Evolutionary conservation across 2,888 invertebrate species (phyloP).

Genomic region (Idaea aversata): DNA sequence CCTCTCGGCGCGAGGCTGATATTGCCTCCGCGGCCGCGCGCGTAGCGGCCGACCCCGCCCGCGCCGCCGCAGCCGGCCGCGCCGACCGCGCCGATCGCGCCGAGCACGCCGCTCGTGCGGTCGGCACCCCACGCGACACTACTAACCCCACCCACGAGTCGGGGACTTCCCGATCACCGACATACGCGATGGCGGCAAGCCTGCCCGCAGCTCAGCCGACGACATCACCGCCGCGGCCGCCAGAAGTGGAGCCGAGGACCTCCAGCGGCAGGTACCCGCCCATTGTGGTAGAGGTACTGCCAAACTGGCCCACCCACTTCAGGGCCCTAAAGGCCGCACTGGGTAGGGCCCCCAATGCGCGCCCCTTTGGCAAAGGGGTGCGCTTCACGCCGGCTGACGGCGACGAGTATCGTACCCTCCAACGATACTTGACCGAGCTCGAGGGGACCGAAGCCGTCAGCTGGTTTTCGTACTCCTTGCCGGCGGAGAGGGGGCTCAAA

Average conservation of each 20-base stretch:
- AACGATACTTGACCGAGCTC: constrained; percentile 8
- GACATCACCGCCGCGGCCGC: too few relatives aligned
- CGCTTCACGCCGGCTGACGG: constrained; percentile 2
- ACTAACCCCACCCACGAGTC: too few relatives aligned
- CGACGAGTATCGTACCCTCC: not conserved
- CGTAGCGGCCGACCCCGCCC: too few relatives aligned
- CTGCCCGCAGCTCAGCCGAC: not conserved
- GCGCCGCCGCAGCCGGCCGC: too few relatives aligned
- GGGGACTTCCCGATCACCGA: too few relatives aligned
- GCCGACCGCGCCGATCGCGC: too few relatives aligned
- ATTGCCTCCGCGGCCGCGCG: too few relatives aligned
- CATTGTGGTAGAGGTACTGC: not conserved
- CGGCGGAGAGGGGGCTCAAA: not conserved
- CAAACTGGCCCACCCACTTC: constrained; percentile 8
- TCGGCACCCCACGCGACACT: too few relatives aligned
- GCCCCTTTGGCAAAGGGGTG: constrained; percentile 9
- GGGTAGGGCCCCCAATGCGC: constrained; percentile 10
- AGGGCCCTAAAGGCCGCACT: not conserved
- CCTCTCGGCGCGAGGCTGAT: too few relatives aligned
- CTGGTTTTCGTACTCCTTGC: constrained; percentile 21
- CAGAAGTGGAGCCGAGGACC: not conserved
- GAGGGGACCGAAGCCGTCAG: constrained; percentile 8
- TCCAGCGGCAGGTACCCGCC: too few relatives aligned
- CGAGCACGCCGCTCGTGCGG: too few relatives aligned
- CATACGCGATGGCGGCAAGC: not conserved